These are phyloP conservation scores for Gavialis gangeticus DNA, from an alignment of 2,113 vertebrate genomes.

Conservation along the genomic window DNA sequence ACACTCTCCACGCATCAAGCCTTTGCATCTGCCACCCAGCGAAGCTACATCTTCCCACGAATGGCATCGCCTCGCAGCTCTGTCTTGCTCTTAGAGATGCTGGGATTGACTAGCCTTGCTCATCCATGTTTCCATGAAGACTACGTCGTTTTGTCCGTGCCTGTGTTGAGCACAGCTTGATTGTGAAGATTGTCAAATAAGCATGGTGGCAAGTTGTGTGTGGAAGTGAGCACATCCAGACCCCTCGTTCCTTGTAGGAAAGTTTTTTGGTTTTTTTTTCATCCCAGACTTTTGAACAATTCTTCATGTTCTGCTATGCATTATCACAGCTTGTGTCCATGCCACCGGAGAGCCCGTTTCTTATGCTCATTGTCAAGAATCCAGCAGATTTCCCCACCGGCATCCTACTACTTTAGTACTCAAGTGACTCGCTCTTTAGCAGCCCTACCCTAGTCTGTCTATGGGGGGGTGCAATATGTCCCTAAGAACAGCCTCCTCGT, in stretches of 20 bases:
- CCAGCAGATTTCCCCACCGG: not conserved
- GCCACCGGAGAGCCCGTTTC: not conserved
- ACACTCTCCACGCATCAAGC: not conserved
- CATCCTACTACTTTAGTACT: not conserved
- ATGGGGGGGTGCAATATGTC: not conserved
- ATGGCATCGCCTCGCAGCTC: not conserved
- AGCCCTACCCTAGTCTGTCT: too few species aligned
- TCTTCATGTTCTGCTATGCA: not conserved
- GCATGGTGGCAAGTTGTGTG: not conserved
- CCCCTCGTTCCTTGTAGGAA: not conserved
- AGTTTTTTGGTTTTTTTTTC: not conserved
- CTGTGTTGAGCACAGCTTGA: not conserved
- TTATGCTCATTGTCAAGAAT: not conserved
- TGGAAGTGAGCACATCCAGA: not conserved
- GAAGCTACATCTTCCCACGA: slow-evolving; percentile 11
- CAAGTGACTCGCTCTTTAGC: not conserved
- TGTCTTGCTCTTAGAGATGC: not conserved
- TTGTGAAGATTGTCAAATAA: not conserved
- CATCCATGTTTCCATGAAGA: too few species aligned
- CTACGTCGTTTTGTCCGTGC: not conserved
- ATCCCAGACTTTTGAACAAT: not conserved
- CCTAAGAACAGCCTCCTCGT: not conserved
- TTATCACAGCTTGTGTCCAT: not conserved
- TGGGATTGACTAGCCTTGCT: not conserved
- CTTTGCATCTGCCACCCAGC: slow-evolving; percentile 35